Evolutionary conservation across 92 coral and sea anemone species (phyloP), one percentile per base, ranked within the genome.

Genomic region (Parazoanthus darwini): DNA sequence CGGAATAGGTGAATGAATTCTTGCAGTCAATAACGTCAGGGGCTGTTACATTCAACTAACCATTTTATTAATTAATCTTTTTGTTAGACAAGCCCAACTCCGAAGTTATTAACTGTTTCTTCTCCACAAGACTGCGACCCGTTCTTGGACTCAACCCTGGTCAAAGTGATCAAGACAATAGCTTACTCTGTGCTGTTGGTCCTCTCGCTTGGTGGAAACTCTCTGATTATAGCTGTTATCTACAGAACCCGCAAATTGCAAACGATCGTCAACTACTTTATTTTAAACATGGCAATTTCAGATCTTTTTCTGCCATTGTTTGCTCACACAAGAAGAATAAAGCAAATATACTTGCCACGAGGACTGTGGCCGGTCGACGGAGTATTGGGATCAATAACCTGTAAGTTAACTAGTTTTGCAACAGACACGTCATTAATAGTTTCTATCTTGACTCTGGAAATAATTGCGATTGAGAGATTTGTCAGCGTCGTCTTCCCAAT

Each of bases 241-340:
- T 72, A 43, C 51, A 74, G 81, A 85, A 48, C 44, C 67, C 88
- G 65, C 22, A 70, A 59, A 14, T 15, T 85, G 43, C 66, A 63
- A 44, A 73, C 80, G 42, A 74, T 25, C 14, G 46, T 11, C 3
- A 72, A 85, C 20, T 11, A 37, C 23, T 72, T 85, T 25, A 85
- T 85, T 73, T 33, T 71, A 23, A 85, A 85, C 88, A 72, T 85
- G 79, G 51, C 79, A 33, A 14, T 85, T 16, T 72, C 88, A 5
- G 79, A 85, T 85, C n/a, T 70, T 44, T 22, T 85, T 46, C n/a
- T 67, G n/a, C 56, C 74, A 3, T 16, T 85, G n/a, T 44, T 85
- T 75, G 65, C 35, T 35, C 26, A 37, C 33, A 74, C 88, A 67
- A 46, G 82, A 50, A n/a, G 46, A 50, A 78, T 78, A 59, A 78